Evolutionary conservation across 2,797 vertebrate species (phyloP).

Genomic region (Avahi laniger): DNA sequence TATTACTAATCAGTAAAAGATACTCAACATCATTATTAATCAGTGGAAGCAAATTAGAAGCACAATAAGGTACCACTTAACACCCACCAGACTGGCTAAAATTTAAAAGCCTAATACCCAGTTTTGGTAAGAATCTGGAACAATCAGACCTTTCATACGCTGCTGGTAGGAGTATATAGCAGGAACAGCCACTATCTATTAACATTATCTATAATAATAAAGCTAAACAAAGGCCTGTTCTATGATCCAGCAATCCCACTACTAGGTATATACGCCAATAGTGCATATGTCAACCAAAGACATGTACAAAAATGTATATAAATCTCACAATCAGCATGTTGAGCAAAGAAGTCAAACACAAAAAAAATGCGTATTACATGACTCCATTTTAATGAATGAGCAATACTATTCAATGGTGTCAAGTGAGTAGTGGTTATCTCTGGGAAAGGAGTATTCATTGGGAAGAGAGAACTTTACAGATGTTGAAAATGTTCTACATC

Average conservation of each 20-base stretch:
- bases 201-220: background rate
- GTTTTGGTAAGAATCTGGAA: background rate
- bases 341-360: background rate
- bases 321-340: background rate
- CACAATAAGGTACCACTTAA: background rate
- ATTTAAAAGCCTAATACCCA: background rate
- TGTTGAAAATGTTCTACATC: background rate
- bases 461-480: background rate
- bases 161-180: background rate
- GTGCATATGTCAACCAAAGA: background rate
- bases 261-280: background rate
- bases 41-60: conserved; percentile 6
- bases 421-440: background rate
- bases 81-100: background rate
- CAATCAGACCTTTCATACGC: background rate
- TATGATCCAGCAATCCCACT: background rate
- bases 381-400: background rate
- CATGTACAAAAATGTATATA: background rate
- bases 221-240: background rate
- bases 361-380: background rate
- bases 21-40: background rate
- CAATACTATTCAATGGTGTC: background rate
- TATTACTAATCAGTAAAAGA: background rate
- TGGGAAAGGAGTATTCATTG: background rate
- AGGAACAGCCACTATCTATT: background rate